A percentile compares a stretch with the other conserved stretches of the same genome.
These are phyloP conservation scores for Halcyon senegalensis DNA, from an alignment of 2,113 vertebrate species.

Conservation along the genomic window DNA sequence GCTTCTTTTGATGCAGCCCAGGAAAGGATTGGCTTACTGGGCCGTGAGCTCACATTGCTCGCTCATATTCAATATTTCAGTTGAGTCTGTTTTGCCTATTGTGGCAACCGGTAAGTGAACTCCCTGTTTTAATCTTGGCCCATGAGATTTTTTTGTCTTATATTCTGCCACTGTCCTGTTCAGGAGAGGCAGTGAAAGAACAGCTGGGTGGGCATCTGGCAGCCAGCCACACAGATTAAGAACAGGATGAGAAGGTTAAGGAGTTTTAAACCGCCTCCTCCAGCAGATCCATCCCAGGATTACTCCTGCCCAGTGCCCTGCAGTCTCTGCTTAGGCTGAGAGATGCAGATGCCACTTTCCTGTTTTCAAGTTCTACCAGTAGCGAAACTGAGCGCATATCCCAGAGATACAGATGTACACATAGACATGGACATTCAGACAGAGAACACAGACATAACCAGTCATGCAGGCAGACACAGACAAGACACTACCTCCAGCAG, in stretches of 20 bases:
- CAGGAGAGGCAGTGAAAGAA: neutral
- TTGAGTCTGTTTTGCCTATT: neutral
- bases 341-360: neutral
- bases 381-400: neutral
- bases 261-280: neutral
- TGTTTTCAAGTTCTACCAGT: neutral
- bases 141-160: neutral
- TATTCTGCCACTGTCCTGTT: neutral
- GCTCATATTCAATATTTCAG: neutral
- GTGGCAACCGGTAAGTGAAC: neutral
- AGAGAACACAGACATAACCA: fast-evolving
- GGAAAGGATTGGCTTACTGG: neutral
- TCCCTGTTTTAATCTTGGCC: neutral
- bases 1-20: neutral
- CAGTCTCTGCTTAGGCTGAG: neutral
- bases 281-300: neutral
- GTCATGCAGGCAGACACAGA: fast-evolving
- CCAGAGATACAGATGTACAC: neutral
- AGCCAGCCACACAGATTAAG: neutral
- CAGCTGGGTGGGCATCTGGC: neutral
- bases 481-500: fast-evolving
- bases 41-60: fast-evolving
- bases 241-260: neutral
- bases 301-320: no score
- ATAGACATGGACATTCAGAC: neutral